These are phyloP conservation scores for Helleia helle DNA, from an alignment of 2,888 invertebrate species.

Conservation along the genomic window DNA sequence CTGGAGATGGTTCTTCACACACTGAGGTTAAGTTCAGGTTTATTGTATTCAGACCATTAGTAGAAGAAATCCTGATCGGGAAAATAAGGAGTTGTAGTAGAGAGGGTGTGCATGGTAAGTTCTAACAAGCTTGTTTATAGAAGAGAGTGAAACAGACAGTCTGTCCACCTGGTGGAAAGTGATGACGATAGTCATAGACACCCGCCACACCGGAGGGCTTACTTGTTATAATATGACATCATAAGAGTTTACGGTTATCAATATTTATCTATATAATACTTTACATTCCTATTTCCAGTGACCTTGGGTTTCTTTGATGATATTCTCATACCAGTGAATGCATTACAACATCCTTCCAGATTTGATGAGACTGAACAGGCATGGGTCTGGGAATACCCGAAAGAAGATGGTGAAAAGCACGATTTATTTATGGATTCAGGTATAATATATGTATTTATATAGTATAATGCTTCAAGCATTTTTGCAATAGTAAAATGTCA, in stretches of 20 bases:
- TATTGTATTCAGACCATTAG: constrained; percentile 94
- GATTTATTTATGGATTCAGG: constrained; percentile 96
- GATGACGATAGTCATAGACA: too few species aligned
- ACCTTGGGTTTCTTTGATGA: constrained; percentile 98
- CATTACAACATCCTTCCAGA: constrained; percentile 93
- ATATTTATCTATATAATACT: too few species aligned
- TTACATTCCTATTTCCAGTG: constrained; percentile 74
- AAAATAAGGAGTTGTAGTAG: constrained; percentile 93
- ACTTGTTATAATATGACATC: too few species aligned
- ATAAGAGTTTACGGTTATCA: too few species aligned
- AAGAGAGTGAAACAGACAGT: too few species aligned
- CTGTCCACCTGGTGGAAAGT: too few species aligned
- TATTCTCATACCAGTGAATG: constrained; percentile 92
- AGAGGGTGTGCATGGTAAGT: constrained; percentile 90
- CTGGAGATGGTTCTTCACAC: constrained; percentile 96
- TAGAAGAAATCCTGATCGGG: constrained; percentile 95
- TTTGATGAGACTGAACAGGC: constrained; percentile 94
- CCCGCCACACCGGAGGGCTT: too few species aligned
- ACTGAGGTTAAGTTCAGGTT: constrained; percentile 94
- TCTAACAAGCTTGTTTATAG: too few species aligned
- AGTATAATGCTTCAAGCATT: too few species aligned
- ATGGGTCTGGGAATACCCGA: constrained; percentile 97
- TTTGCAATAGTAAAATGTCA: too few species aligned
- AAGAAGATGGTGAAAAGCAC: constrained; percentile 86
- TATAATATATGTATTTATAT: constrained; percentile 29